Evolutionary conservation across 2,113 vertebrate species (phyloP).

Genomic region (Miniopterus natalensis): DNA sequence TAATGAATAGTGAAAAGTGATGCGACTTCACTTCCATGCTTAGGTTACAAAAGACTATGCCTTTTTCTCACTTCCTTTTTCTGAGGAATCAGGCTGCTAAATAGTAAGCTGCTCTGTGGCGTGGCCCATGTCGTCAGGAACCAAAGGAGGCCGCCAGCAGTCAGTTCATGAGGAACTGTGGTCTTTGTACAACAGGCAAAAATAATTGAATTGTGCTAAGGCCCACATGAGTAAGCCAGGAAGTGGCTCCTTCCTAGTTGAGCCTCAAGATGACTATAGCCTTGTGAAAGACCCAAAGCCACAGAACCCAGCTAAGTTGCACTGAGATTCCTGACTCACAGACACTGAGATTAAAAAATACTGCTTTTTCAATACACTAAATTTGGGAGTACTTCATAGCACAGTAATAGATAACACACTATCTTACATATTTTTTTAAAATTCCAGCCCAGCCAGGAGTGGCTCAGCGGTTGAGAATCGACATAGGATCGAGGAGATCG

Average conservation of each 20-base stretch:
- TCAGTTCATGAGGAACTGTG: constrained; percentile 35
- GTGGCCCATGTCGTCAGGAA: not conserved
- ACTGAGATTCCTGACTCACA: not conserved
- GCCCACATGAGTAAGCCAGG: not conserved
- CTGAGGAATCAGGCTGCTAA: constrained; percentile 3
- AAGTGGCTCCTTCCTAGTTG: not conserved
- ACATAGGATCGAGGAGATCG: no score
- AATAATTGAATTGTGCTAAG: not conserved
- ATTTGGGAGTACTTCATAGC: not conserved
- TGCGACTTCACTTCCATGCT: not conserved
- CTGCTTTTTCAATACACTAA: not conserved
- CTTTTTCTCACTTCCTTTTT: not conserved
- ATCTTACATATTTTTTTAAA: not conserved
- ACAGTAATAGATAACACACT: not conserved
- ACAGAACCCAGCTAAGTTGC: not conserved
- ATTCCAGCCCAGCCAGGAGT: no score
- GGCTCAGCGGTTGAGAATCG: no score
- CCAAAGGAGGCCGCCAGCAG: not conserved
- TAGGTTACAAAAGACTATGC: constrained; percentile 40
- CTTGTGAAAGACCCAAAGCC: not conserved
- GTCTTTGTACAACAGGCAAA: not conserved
- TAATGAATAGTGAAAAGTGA: not conserved
- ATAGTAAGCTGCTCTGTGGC: not conserved
- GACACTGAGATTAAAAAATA: not conserved
- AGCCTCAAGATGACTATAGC: not conserved